Conservation (phyloP, 2,797 vertebrate genomes). For the Poeciliopsis infans region DNA sequence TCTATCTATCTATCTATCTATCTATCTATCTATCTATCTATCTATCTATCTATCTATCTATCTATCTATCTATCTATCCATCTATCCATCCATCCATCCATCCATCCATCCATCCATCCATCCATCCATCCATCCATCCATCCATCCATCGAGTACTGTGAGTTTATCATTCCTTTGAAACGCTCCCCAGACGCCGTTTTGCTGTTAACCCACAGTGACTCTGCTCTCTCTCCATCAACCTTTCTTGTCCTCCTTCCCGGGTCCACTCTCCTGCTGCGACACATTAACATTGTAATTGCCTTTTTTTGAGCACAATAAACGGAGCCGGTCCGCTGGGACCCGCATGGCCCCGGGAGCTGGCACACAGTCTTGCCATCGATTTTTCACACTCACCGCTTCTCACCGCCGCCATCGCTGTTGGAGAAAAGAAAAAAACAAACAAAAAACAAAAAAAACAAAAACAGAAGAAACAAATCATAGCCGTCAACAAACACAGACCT, state of each 20-base stretch:
- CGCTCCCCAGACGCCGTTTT: conserved; percentile 78
- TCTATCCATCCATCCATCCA: conserved; percentile 17
- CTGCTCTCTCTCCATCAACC: conserved; percentile 72
- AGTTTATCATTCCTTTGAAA: conserved; percentile 40
- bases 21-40: conserved; percentile 26
- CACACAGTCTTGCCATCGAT: conserved; percentile 79
- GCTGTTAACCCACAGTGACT: conserved; percentile 83
- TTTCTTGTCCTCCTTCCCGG: conserved; percentile 60
- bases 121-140: neutral
- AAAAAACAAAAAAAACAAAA: neutral
- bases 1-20: conserved; percentile 19
- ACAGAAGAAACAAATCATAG: neutral
- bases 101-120: neutral
- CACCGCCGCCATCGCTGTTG: neutral
- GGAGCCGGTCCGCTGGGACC: conserved; percentile 73
- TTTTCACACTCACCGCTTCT: conserved; percentile 73
- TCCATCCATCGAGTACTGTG: neutral
- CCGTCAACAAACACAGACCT: conserved; percentile 34
- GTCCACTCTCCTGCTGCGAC: conserved; percentile 76
- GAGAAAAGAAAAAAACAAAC: conserved; percentile 9
- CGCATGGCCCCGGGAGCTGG: conserved; percentile 66
- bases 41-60: conserved; percentile 47
- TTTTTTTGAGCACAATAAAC: conserved; percentile 86
- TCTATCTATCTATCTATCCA: conserved; percentile 49
- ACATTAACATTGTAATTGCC: conserved; percentile 97